Evolutionary conservation across 2,113 vertebrate species (phyloP), one percentile per base, ranked within the genome.

Genomic region (Lophura nycthemera): DNA sequence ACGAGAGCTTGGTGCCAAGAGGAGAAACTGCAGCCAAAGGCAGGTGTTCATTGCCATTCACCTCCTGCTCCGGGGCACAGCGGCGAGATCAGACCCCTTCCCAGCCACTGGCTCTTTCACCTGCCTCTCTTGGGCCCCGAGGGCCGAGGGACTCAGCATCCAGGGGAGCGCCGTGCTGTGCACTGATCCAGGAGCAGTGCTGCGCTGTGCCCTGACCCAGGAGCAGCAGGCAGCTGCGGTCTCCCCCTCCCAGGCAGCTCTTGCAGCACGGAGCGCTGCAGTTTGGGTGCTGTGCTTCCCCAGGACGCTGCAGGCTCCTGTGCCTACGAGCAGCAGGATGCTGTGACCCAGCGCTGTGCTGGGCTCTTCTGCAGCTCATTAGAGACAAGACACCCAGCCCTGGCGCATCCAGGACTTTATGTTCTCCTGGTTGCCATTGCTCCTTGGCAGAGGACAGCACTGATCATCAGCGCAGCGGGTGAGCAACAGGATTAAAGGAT

Each of bases 31-130:
- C 88, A 95, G 94, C 94, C 89, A 95, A 92, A 92, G 96, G 95
- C 94, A 97, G 94, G 95, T 96, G 94, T 97, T 94, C 96, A 92
- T 83, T 94, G 94, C 96, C 91, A 91, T 97, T 95, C 85, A 88
- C 88, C 95, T 86, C 93, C 21, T 16, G 86, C 93, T 48, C 45
- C 30, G 0, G 91, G 96, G 85, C 94, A 93, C 91, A 83, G 94
- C 93, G 91, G 95, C 95, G 88, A 93, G 95, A 96, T 95, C 96
- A 96, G 92, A 94, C 91, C 89, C 90, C 71, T 86, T 95, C 82
- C 90, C 95, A 95, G 89, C 94, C 94, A 83, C 93, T 91, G 94
- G 95, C 87, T 92, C 93, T 91, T 95, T 90, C 96, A 93, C 96
- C 95, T 96, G 96, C 92, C 93, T 93, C 88, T 6, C 61, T 38